These are phyloP conservation scores for Argyresthia goedartella DNA, from an alignment of 2,888 invertebrate species.

Conservation along the genomic window DNA sequence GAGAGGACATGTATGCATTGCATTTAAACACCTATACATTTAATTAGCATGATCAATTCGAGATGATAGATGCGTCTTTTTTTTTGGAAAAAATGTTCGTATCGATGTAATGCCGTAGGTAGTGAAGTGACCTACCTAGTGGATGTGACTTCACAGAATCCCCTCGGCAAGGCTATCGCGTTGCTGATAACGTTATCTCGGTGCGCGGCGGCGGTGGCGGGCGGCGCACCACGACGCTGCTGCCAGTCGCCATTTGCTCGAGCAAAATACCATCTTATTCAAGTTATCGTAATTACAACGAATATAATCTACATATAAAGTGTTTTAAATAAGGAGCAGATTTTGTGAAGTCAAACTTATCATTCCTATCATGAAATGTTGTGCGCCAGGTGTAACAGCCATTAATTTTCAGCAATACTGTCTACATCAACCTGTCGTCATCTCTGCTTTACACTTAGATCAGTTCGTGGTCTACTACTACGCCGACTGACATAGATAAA, in stretches of 20 bases:
- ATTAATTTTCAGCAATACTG: too few species aligned
- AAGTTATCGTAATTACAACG: neutral
- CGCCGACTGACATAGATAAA: too few species aligned
- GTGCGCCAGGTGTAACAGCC: neutral
- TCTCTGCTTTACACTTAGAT: too few species aligned
- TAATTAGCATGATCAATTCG: neutral
- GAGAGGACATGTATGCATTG: neutral
- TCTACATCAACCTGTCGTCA: too few species aligned
- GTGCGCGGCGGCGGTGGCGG: too few species aligned
- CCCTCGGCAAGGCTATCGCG: constrained; percentile 59
- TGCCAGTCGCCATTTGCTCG: neutral
- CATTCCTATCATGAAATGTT: neutral
- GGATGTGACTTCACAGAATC: constrained; percentile 39
- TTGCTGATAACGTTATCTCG: constrained; percentile 64
- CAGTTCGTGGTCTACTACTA: too few species aligned
- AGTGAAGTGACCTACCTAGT: neutral
- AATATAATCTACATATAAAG: neutral
- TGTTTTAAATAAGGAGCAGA: neutral
- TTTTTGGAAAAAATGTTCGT: neutral
- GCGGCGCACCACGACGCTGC: constrained; percentile 9
- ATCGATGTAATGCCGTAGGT: neutral
- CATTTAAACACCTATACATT: neutral
- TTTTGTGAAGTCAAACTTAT: neutral
- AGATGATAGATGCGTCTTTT: neutral
- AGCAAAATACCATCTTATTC: neutral